Conservation (phyloP, 2,113 vertebrate genomes). For the Chroicocephalus ridibundus region DNA sequence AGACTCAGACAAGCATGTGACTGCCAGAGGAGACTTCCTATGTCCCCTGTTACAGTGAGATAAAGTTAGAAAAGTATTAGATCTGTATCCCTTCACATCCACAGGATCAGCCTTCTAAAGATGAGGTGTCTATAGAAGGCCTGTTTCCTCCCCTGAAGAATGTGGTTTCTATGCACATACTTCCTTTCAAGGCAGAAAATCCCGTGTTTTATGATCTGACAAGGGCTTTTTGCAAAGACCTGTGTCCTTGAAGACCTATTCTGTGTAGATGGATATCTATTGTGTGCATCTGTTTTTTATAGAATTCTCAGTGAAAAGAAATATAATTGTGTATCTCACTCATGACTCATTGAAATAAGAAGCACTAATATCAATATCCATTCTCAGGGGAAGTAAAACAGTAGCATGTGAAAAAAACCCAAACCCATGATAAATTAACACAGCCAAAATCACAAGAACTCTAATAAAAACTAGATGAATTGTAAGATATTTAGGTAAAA, state of each 20-base stretch:
- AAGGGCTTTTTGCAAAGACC: background rate
- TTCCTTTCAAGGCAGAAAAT: background rate
- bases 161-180: background rate
- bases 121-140: background rate
- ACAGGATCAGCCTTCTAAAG: background rate
- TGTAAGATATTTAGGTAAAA: background rate
- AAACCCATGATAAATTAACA: background rate
- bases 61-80: background rate
- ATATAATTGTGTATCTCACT: rapidly evolving
- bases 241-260: background rate
- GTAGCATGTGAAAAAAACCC: rapidly evolving
- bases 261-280: background rate
- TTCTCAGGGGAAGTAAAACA: background rate
- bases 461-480: background rate
- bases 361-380: background rate
- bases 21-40: background rate
- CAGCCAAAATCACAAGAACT: background rate
- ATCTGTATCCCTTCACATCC: background rate
- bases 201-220: background rate
- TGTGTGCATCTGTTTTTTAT: background rate
- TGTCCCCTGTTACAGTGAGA: background rate
- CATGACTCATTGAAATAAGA: background rate
- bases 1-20: background rate
- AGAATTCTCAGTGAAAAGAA: background rate
- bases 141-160: background rate